Evolutionary conservation across 2,888 invertebrate genomes (phyloP).

Genomic region (Ophion ellenae): DNA sequence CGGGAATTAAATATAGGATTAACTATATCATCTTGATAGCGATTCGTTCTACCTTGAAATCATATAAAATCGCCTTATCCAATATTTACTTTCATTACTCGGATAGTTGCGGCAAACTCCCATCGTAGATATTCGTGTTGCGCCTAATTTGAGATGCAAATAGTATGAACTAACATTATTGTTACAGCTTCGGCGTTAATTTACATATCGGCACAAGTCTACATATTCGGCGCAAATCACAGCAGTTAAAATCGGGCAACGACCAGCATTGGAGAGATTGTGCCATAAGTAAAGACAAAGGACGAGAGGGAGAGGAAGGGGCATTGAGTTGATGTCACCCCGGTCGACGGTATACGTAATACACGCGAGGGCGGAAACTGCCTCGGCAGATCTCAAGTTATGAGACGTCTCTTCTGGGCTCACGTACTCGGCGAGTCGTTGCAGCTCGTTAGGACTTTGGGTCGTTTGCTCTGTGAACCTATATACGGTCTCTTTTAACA

Average conservation of each 20-base stretch:
- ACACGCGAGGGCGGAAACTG: slow-evolving; percentile 47
- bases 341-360: slow-evolving; percentile 32
- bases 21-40: no score
- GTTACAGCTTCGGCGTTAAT: slow-evolving; percentile 4
- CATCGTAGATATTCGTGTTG: background rate
- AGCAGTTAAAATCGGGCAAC: slow-evolving; percentile 11
- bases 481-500: slow-evolving; percentile 39
- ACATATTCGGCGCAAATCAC: slow-evolving; percentile 9
- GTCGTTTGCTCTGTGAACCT: slow-evolving; percentile 77
- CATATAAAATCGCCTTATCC: background rate
- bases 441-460: slow-evolving; percentile 79
- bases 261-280: slow-evolving; percentile 10
- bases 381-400: slow-evolving; percentile 68
- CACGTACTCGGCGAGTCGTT: slow-evolving; percentile 69
- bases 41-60: background rate
- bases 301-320: background rate
- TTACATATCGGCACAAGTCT: background rate
- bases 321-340: slow-evolving; percentile 25
- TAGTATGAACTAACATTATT: background rate
- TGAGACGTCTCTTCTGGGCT: slow-evolving; percentile 65
- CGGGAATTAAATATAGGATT: no score
- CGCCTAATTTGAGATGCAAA: background rate
- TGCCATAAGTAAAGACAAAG: background rate
- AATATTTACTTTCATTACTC: background rate
- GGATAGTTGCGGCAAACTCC: no score